These are phyloP conservation scores for Kryptolebias marmoratus DNA, from an alignment of 2,113 vertebrate species.

Conservation along the genomic window DNA sequence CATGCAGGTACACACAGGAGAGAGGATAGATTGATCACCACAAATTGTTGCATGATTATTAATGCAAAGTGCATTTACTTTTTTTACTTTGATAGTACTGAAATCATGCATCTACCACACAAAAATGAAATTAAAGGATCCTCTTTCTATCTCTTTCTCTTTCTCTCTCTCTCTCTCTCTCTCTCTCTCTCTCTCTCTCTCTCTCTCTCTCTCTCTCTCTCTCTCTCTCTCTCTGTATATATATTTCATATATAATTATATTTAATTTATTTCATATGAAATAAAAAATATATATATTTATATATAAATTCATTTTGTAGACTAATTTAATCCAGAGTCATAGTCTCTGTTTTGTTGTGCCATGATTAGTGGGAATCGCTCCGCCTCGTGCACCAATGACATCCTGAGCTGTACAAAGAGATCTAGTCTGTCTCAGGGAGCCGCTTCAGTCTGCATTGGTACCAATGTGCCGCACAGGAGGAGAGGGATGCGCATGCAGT, in stretches of 20 bases:
- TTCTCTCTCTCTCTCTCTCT: no score
- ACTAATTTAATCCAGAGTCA: not conserved
- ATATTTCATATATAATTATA: no score
- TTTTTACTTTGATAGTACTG: not conserved
- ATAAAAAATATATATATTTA: no score
- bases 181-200: no score
- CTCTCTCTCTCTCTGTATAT: no score
- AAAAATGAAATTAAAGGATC: no score
- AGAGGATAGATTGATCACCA: conserved; percentile 3
- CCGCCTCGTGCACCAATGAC: conserved; percentile 79
- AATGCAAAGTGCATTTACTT: not conserved
- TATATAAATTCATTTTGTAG: not conserved
- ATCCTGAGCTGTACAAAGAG: conserved; percentile 79
- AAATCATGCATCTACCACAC: not conserved
- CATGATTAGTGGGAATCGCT: conserved; percentile 73
- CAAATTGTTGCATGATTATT: conserved; percentile 1
- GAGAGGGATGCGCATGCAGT: conserved; percentile 47
- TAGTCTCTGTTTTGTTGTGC: conserved; percentile 43
- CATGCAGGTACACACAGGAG: conserved; percentile 26
- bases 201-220: no score
- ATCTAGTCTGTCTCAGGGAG: conserved; percentile 80
- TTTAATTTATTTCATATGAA: no score
- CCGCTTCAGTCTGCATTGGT: conserved; percentile 70
- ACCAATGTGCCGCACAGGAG: conserved; percentile 60
- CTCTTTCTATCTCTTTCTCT: no score